Evolutionary conservation across 1,140 invertebrate genomes (phyloP).

Genomic region (Potamilus streckersoni): DNA sequence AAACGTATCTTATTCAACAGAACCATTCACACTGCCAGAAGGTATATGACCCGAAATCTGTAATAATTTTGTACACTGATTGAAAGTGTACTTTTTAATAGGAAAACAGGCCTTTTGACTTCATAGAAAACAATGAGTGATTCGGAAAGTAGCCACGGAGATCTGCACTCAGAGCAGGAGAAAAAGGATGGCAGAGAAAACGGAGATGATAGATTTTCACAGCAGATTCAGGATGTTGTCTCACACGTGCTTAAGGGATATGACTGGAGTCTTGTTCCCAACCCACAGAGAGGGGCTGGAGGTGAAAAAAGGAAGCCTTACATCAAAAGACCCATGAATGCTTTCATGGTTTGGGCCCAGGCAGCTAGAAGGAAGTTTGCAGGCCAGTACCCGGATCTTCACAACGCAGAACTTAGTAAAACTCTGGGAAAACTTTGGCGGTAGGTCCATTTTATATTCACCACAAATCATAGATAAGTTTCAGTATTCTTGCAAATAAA

Average conservation of each 20-base stretch:
- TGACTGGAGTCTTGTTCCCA: constrained; percentile 86
- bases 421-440: constrained; percentile 83
- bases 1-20: too few relatives aligned
- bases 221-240: constrained; percentile 67
- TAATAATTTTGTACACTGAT: too few relatives aligned
- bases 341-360: constrained; percentile 70
- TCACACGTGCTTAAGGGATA: constrained; percentile 75
- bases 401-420: constrained; percentile 99
- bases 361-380: constrained; percentile 97
- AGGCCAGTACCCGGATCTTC: constrained; percentile 99
- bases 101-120: too few relatives aligned
- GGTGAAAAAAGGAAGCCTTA: constrained; percentile 65
- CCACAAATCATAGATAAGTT: too few relatives aligned
- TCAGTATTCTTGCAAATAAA: too few relatives aligned
- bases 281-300: constrained; percentile 70
- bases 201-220: constrained; percentile 46
- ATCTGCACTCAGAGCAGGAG: constrained; percentile 20
- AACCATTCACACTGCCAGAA: too few relatives aligned
- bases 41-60: too few relatives aligned
- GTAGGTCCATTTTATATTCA: constrained; percentile 40
- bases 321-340: constrained; percentile 69
- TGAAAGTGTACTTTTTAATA: too few relatives aligned
- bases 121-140: constrained; percentile 39
- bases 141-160: constrained; percentile 42
- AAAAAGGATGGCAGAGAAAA: constrained; percentile 20